A percentile compares a stretch with the other conserved stretches of the same genome.
Evolutionary conservation across 2,113 vertebrate species (phyloP).

Genomic region (Brienomyrus longianalis): DNA sequence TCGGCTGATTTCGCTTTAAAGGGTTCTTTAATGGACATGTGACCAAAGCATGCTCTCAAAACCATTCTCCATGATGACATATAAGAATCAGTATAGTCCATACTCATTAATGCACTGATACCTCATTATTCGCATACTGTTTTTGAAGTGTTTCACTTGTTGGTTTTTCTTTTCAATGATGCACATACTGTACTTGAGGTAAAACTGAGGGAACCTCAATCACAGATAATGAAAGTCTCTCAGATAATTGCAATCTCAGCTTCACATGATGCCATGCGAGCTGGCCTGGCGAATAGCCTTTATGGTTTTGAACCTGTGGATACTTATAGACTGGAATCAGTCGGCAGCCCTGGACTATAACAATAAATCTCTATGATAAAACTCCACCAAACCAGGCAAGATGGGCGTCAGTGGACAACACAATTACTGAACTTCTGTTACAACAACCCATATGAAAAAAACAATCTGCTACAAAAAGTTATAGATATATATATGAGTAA

Average conservation of each 20-base stretch:
- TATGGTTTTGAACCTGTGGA: background rate
- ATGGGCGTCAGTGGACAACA: background rate
- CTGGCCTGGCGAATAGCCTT: background rate
- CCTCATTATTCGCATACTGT: background rate
- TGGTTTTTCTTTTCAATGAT: background rate
- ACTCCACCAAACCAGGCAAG: background rate
- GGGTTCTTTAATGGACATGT: background rate
- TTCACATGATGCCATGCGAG: conserved; percentile 35
- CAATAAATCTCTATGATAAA: background rate
- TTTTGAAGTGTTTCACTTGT: background rate
- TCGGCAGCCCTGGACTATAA: background rate
- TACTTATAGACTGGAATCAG: background rate
- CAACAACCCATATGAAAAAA: background rate
- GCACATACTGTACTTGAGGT: background rate
- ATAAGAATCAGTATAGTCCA: background rate
- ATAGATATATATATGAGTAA: background rate
- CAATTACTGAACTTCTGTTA: background rate
- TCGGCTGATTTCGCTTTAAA: background rate
- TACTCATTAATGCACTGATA: background rate
- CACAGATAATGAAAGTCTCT: conserved; percentile 10
- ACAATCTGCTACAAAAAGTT: background rate
- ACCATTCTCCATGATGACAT: background rate
- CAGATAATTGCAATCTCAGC: conserved; percentile 37
- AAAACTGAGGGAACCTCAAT: conserved; percentile 1
- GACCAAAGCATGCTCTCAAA: background rate